Conservation (phyloP, 2,797 vertebrate genomes). For the Allobates femoralis region DNA sequence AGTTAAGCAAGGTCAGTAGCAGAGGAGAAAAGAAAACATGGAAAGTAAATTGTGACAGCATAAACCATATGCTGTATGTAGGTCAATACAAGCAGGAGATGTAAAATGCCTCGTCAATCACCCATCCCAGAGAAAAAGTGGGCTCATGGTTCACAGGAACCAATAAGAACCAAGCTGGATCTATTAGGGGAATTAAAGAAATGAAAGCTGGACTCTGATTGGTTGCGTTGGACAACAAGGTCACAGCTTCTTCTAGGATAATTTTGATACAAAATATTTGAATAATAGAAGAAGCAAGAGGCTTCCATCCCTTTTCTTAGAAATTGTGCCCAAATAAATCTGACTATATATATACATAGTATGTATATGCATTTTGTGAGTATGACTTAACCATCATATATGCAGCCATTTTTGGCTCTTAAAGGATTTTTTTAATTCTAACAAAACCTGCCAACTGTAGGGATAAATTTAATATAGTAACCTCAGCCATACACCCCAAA, state of each 20-base stretch:
- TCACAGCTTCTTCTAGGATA: background rate
- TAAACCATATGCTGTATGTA: constrained; percentile 11
- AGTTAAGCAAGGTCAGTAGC: constrained; percentile 14
- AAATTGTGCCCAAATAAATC: background rate
- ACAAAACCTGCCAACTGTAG: too few species aligned
- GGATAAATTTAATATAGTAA: too few species aligned
- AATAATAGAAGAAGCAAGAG: background rate
- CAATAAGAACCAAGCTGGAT: background rate
- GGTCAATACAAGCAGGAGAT: constrained; percentile 3
- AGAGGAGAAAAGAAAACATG: constrained; percentile 25
- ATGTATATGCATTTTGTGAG: too few species aligned
- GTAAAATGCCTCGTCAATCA: constrained; percentile 4
- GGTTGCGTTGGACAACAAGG: background rate
- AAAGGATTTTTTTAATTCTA: background rate
- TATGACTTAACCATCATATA: background rate
- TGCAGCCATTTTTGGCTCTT: background rate
- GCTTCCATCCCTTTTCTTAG: background rate
- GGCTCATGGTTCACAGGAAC: background rate
- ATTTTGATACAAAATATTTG: background rate
- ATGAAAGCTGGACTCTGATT: background rate
- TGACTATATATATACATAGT: background rate
- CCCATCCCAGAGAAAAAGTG: background rate
- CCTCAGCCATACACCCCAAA: too few species aligned
- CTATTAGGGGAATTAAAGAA: background rate
- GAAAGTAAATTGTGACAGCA: background rate